Evolutionary conservation across 2,113 vertebrate species (phyloP), one percentile per base, ranked within the genome.

Genomic region (Labrus mixtus): DNA sequence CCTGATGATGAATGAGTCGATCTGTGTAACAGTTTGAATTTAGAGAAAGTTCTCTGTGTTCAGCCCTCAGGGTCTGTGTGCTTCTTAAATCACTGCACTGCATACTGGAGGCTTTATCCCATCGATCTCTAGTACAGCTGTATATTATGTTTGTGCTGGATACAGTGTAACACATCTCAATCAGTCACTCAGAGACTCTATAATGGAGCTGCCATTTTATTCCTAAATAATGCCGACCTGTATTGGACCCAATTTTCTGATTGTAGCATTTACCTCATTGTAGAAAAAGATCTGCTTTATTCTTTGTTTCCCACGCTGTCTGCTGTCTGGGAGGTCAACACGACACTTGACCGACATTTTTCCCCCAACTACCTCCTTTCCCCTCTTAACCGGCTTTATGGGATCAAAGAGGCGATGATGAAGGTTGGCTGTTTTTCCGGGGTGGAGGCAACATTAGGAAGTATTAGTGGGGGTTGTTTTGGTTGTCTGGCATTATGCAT

Each of bases 381-480:
- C 6, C 84, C 81, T 76, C 64, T 76, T 64, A 68, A 66, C 74
- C 80, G 58, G 87, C 74, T 87, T 86, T 82, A 73, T 48, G 67
- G 76, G 89, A 82, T 89, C 50, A 84, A 7, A 41, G 41, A 13
- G 57, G 70, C 37, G 51, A 33, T 77, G 62, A 75, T 48, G 61
- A 29, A 25, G 81, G 68, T 22, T 8, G 29, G 50, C 29, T 62
- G 68, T 15, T 1, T 77, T 61, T 79, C 33, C 13, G 39, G 46
- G 67, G 36, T 39, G 36, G 50, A 66, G 46, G 45, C 19, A 6
- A 46, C 25, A 2, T 67, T 16, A 19, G 71, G 50, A 65, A 15
- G 63, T 45, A 73, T 66, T 63, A 48, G 81, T 68, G 76, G 83
- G 79, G 79, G 68, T 75, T 86, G 81, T 70, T 86, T 81, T 79